A percentile compares a stretch with the other conserved stretches of the same genome.
These are phyloP conservation scores for Operophtera brumata DNA, from an alignment of 2,888 invertebrate genomes.

Conservation along the genomic window DNA sequence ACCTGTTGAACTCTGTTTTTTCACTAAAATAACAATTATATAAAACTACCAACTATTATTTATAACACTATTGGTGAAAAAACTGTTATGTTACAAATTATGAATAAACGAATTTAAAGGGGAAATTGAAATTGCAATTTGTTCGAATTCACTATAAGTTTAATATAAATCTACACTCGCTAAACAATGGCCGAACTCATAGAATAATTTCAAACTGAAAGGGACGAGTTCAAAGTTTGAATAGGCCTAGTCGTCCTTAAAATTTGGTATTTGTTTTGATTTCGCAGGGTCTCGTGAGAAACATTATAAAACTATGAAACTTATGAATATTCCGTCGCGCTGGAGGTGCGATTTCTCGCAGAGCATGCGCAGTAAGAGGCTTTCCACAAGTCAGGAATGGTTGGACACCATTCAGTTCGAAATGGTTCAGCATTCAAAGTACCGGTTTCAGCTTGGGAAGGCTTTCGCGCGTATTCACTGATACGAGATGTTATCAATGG, in stretches of 20 bases:
- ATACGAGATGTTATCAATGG: conserved; percentile 9
- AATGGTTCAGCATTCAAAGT: conserved; percentile 10
- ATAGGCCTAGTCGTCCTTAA: background rate
- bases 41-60: too few relatives aligned
- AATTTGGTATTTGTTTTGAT: conserved; percentile 1
- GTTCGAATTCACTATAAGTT: too few relatives aligned
- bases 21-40: too few relatives aligned
- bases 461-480: conserved; percentile 7
- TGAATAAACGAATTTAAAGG: too few relatives aligned
- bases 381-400: conserved; percentile 2
- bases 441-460: conserved; percentile 1
- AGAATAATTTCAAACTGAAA: background rate
- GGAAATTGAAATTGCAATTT: too few relatives aligned
- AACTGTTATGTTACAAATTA: too few relatives aligned
- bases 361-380: conserved; percentile 12
- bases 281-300: background rate
- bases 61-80: too few relatives aligned
- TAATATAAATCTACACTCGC: too few relatives aligned
- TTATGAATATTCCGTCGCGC: conserved; percentile 7
- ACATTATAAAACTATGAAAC: conserved; percentile 10
- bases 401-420: conserved; percentile 13
- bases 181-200: too few relatives aligned
- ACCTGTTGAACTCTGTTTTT: too few relatives aligned
- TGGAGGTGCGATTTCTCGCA: conserved; percentile 2
- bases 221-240: background rate